Evolutionary conservation across 2,797 vertebrate species (phyloP), one percentile per base, ranked within the genome.

Genomic region (Cuniculus paca): DNA sequence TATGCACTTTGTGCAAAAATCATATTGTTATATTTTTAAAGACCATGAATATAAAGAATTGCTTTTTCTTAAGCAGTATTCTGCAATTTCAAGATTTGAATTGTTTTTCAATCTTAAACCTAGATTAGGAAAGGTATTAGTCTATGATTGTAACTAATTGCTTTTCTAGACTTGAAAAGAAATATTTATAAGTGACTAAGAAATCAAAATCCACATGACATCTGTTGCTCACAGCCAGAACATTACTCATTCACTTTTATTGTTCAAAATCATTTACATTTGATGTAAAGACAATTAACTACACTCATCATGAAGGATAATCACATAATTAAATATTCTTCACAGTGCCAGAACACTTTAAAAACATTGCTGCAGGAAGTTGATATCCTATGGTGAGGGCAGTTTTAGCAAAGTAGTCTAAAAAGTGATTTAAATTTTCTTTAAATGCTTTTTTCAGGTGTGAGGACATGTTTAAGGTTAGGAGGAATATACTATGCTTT

Each of bases 251-350:
- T 97, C 79, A 77, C 36, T 56, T 34, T 75, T 87, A 96, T 96
- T 96, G 94, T 97, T 98, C 94, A 97, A 96, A 88, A 96, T 95
- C 17, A 97, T 97, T 97, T 97, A 94, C 94, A 88, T 98, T 96
- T 97, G 97, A 98, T 31, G 77, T 83, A 97, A 95, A 94, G 80
- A 79, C 91, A 98, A 97, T 97, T 98, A 98, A 96, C 95, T 86
- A 94, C 60, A 97, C 97, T 96, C 78, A 97, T 98, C 86, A 95
- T 86, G 95, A 96, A 96, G 90, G 96, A 96, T 93, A 97, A 97
- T 96, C 89, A 97, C 92, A 96, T 93, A 97, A 97, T 97, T 95
- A 97, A 97, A 97, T 97, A 97, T 86, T 95, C 94, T 96, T 91
- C 91, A 97, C 80, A 81, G 78, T 82, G 94, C 26, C 92, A 95